These are phyloP conservation scores for Hyposmocoma kahamanoa DNA, from an alignment of 1,140 invertebrate genomes.

Conservation along the genomic window DNA sequence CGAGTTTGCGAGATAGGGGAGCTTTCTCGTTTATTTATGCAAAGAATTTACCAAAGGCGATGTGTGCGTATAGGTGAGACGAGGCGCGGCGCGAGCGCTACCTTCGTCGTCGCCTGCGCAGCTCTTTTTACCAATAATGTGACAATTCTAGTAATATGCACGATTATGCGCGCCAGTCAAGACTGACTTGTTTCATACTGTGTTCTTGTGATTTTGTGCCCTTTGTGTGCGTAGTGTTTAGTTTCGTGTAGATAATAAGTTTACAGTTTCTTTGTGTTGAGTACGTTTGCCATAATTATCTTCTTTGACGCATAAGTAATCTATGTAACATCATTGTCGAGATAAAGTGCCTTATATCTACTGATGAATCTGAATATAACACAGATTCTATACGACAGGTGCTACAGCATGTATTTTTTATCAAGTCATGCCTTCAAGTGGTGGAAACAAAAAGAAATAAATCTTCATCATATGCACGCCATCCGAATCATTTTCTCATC, in stretches of 20 bases:
- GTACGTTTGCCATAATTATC: constrained; percentile 34
- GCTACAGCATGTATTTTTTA: too few relatives aligned
- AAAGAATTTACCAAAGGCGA: constrained; percentile 68
- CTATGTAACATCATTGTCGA: too few relatives aligned
- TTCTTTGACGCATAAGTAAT: constrained; percentile 43
- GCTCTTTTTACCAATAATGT: constrained; percentile 34
- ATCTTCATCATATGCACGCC: too few relatives aligned
- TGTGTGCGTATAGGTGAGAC: constrained; percentile 52
- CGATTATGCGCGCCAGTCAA: constrained; percentile 15
- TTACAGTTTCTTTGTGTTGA: constrained; percentile 44
- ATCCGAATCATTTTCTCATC: too few relatives aligned
- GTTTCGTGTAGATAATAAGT: constrained; percentile 25
- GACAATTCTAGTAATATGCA: constrained; percentile 48
- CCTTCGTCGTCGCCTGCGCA: constrained; percentile 47
- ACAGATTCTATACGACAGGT: too few relatives aligned
- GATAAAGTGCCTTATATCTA: constrained; percentile 42
- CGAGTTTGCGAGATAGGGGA: constrained; percentile 37
- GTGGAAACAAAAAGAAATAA: too few relatives aligned
- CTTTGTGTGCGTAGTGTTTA: constrained; percentile 39
- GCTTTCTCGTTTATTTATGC: constrained; percentile 70
- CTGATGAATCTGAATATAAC: too few relatives aligned
- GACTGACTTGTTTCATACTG: constrained; percentile 26
- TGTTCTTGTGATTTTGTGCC: constrained; percentile 47
- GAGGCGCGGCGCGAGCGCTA: constrained; percentile 51
- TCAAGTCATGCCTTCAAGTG: too few relatives aligned